phyloP scores from a whole-genome alignment of 2,797 vertebrate species.

The Pseudocheirus occidentalis region DNA sequence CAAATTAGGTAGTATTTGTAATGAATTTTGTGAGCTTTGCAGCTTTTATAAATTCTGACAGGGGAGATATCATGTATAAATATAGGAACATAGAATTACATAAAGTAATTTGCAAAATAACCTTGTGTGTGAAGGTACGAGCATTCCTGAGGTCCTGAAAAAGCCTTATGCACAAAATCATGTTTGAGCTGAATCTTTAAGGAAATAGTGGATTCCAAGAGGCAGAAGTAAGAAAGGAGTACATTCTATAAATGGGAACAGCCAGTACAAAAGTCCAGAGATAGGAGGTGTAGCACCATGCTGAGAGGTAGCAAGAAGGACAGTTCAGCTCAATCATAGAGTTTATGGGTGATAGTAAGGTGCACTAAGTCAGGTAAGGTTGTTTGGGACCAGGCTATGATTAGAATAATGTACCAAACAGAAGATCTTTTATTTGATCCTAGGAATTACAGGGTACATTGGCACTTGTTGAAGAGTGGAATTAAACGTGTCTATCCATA shows the following conservation, averaged over 20 bases:
- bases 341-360: not conserved
- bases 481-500: not conserved
- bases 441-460: not conserved
- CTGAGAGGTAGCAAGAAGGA: not conserved
- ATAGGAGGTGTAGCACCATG: not conserved
- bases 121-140: not conserved
- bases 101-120: not conserved
- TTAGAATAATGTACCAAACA: not conserved
- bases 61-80: not conserved
- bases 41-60: not conserved
- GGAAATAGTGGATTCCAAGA: not conserved
- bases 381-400: not conserved
- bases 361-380: not conserved
- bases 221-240: not conserved
- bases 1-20: not conserved
- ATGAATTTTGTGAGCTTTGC: not conserved
- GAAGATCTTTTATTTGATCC: not conserved
- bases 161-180: not conserved
- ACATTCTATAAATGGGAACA: not conserved
- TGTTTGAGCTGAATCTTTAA: not conserved
- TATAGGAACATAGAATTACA: not conserved
- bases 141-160: not conserved
- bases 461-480: not conserved
- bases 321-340: not conserved
- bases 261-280: not conserved